A percentile compares a stretch with the other conserved stretches of the same genome.
phyloP scores from a whole-genome alignment of 2,797 vertebrate genomes.

The Agapornis canus region DNA sequence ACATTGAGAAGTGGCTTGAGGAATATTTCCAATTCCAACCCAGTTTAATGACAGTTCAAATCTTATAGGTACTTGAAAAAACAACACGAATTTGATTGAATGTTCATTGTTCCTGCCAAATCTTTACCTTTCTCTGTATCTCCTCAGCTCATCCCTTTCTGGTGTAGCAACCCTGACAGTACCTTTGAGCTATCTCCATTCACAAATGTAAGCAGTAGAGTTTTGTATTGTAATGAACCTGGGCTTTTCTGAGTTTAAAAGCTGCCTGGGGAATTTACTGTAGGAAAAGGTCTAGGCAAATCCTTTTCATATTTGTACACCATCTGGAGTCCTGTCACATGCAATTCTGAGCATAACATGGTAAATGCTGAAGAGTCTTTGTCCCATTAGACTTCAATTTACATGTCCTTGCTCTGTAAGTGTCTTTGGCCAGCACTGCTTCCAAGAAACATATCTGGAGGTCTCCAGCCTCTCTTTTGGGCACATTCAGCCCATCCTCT shows the following conservation, averaged over 20 bases:
- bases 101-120: background rate
- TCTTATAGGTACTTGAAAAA: background rate
- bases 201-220: background rate
- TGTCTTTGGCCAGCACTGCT: background rate
- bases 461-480: background rate
- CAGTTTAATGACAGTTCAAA: background rate
- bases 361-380: slow-evolving; percentile 16
- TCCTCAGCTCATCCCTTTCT: background rate
- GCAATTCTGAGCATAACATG: background rate
- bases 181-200: background rate
- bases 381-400: slow-evolving; percentile 1
- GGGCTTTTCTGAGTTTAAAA: background rate
- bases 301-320: background rate
- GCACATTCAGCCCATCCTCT: background rate
- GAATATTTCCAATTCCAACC: background rate
- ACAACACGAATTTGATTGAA: background rate
- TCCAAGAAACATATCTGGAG: background rate
- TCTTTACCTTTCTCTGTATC: background rate
- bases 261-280: background rate
- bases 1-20: background rate
- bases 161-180: background rate
- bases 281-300: slow-evolving; percentile 29
- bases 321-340: slow-evolving; percentile 29
- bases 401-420: background rate
- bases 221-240: background rate